Evolutionary conservation across 2,888 invertebrate genomes (phyloP).

Genomic region (Troides oblongomaculatus): DNA sequence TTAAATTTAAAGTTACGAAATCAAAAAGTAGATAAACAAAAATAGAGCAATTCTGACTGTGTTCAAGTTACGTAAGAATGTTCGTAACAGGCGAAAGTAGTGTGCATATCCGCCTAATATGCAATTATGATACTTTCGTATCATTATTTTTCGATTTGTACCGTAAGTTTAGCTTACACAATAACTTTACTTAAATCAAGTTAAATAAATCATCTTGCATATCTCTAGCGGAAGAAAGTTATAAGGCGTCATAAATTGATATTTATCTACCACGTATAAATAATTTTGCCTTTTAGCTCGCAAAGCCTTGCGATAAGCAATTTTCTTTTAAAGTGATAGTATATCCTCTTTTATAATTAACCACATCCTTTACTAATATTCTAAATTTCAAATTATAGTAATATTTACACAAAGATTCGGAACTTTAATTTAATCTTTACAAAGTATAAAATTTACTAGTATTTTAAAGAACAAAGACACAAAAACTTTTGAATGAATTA

Average conservation of each 20-base stretch:
- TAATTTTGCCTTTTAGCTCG: neutral
- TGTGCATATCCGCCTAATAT: constrained; percentile 47
- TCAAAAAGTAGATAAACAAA: constrained; percentile 3
- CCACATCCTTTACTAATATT: too few species aligned
- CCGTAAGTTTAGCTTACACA: constrained; percentile 12
- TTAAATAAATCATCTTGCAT: neutral
- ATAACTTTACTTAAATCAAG: constrained; percentile 2
- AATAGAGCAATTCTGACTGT: constrained; percentile 19
- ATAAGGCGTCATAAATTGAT: constrained; percentile 6
- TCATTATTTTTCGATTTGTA: constrained; percentile 22
- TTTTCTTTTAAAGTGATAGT: too few species aligned
- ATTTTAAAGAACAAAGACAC: too few species aligned
- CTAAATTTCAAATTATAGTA: too few species aligned
- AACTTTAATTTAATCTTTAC: too few species aligned
- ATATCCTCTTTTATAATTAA: too few species aligned
- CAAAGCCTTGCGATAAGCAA: too few species aligned
- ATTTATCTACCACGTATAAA: constrained; percentile 17
- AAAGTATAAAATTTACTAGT: too few species aligned
- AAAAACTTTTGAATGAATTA: too few species aligned
- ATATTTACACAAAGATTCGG: too few species aligned
- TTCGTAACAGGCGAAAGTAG: constrained; percentile 56
- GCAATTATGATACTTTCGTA: constrained; percentile 31
- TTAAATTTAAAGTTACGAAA: neutral
- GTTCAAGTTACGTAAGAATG: constrained; percentile 39
- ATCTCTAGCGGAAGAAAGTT: neutral